phyloP scores from a whole-genome alignment of 2,113 vertebrate genomes.

The Cebus imitator region DNA sequence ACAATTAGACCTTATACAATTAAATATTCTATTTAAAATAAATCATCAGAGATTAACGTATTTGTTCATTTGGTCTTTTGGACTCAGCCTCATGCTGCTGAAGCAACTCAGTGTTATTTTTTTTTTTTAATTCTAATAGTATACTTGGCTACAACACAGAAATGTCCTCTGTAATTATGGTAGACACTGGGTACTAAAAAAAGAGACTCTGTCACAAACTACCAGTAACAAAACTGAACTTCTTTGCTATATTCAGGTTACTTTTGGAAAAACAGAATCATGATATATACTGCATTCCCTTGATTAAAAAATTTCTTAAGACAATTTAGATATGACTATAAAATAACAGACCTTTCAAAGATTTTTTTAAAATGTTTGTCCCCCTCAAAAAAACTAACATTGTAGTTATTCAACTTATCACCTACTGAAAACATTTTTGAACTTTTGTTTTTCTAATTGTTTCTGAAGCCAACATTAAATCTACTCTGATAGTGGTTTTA shows the following conservation, averaged over 20 bases:
- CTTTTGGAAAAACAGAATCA: slow-evolving; percentile 57
- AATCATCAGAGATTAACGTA: background rate
- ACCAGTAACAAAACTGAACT: background rate
- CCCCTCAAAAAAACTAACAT: background rate
- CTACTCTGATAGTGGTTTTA: background rate
- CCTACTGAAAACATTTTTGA: background rate
- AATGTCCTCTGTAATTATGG: background rate
- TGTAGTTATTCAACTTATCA: background rate
- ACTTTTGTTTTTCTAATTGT: background rate
- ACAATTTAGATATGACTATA: background rate
- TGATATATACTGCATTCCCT: background rate
- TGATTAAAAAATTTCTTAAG: background rate
- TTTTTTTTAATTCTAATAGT: background rate
- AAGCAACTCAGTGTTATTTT: background rate
- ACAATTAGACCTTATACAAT: background rate
- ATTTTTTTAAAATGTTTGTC: background rate
- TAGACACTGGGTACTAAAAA: background rate
- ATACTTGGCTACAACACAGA: background rate
- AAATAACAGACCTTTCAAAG: background rate
- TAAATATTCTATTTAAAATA: slow-evolving; percentile 19
- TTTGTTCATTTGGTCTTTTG: background rate
- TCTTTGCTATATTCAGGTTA: slow-evolving; percentile 71
- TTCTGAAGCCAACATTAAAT: background rate
- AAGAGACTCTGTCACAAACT: background rate
- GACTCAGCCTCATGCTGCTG: background rate